phyloP scores from a whole-genome alignment of 1,140 invertebrate species.

The Neuroterus valhalla region DNA sequence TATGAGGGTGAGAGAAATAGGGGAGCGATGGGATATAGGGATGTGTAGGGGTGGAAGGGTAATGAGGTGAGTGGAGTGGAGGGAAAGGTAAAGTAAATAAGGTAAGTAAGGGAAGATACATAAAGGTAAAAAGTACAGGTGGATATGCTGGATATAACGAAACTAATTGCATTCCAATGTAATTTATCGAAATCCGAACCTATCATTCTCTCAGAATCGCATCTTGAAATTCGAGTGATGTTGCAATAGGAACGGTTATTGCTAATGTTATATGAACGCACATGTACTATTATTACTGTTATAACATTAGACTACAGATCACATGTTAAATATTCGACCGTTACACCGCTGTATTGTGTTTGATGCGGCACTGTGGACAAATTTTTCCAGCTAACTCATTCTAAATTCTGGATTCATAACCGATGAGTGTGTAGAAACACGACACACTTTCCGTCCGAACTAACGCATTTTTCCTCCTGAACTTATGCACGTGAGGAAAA shows the following conservation, averaged over 20 bases:
- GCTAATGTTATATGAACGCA: not conserved
- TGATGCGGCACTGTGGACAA: not conserved
- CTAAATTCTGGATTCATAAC: not conserved
- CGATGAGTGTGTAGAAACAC: not conserved
- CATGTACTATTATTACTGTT: not conserved
- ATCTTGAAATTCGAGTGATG: not conserved
- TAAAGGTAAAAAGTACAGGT: too few relatives aligned
- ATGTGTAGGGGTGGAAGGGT: too few relatives aligned
- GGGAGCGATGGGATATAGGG: too few relatives aligned
- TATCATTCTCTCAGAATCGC: too few relatives aligned
- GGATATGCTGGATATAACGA: too few relatives aligned
- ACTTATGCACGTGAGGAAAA: not conserved
- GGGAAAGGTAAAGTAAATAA: too few relatives aligned
- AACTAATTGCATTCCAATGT: too few relatives aligned
- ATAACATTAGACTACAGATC: not conserved
- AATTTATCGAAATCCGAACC: too few relatives aligned
- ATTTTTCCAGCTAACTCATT: not conserved
- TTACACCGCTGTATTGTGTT: not conserved
- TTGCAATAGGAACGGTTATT: constrained; percentile 4
- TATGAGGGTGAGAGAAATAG: too few relatives aligned
- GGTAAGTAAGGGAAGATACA: too few relatives aligned
- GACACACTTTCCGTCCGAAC: not conserved
- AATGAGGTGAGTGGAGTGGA: too few relatives aligned
- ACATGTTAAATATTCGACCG: not conserved
- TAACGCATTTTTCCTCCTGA: not conserved